These are phyloP conservation scores for Diplolepis rosae DNA, from an alignment of 2,888 invertebrate species.

Conservation along the genomic window DNA sequence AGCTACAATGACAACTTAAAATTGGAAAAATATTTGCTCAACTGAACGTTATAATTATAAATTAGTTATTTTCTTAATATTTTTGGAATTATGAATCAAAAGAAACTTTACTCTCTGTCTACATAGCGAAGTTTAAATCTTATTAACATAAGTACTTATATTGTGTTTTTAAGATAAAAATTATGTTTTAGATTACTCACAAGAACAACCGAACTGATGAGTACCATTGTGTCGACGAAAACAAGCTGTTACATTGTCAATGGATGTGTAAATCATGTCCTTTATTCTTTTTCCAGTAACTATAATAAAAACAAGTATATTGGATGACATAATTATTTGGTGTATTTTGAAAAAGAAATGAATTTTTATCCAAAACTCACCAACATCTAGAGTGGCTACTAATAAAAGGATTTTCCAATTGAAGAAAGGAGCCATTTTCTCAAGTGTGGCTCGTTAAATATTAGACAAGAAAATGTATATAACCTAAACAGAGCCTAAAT, in stretches of 20 bases:
- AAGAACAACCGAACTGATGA: constrained; percentile 95
- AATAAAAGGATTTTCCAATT: constrained; percentile 38
- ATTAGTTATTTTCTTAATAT: too few species aligned
- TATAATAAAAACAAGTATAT: constrained; percentile 60
- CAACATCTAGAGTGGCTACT: constrained; percentile 34
- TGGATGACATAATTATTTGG: background rate
- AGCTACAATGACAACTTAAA: too few species aligned
- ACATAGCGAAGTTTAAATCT: too few species aligned
- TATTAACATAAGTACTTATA: too few species aligned
- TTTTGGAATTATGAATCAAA: too few species aligned
- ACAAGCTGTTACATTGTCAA: constrained; percentile 85
- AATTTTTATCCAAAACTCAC: constrained; percentile 21
- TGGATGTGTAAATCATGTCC: constrained; percentile 86
- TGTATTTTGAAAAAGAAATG: background rate
- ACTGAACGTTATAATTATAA: too few species aligned
- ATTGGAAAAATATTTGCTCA: too few species aligned
- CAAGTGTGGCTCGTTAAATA: background rate
- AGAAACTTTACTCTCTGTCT: too few species aligned
- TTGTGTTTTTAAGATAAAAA: background rate
- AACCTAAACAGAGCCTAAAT: too few species aligned
- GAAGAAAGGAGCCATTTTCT: constrained; percentile 24
- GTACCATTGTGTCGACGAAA: constrained; percentile 94
- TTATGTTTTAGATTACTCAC: constrained; percentile 77
- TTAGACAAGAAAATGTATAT: constrained; percentile 2
- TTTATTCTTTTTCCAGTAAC: constrained; percentile 79